phyloP scores from a whole-genome alignment of 2,113 vertebrate species.

The Orientallactaga bullata region DNA sequence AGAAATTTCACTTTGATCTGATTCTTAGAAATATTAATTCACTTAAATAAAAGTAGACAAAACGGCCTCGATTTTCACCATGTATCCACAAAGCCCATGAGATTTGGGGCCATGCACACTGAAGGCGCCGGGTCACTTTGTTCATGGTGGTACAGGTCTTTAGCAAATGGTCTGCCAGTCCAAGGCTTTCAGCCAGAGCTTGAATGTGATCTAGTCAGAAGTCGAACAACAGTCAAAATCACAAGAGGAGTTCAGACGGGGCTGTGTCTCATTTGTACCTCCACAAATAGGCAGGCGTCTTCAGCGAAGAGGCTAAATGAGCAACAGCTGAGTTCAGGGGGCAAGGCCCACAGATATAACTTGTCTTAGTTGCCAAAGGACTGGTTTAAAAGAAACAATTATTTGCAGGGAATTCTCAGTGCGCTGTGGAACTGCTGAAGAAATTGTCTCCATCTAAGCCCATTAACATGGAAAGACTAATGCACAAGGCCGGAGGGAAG shows the following conservation, averaged over 20 bases:
- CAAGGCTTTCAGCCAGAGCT: not conserved
- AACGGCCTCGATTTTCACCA: slow-evolving; percentile 37
- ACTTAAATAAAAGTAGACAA: slow-evolving; percentile 43
- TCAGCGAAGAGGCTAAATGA: slow-evolving; percentile 64
- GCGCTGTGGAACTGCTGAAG: slow-evolving; percentile 45
- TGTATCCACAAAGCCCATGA: not conserved
- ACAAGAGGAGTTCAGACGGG: slow-evolving; percentile 22
- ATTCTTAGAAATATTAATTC: slow-evolving; percentile 42
- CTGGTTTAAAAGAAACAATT: slow-evolving; percentile 66
- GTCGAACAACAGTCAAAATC: not conserved
- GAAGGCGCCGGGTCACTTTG: slow-evolving; percentile 21
- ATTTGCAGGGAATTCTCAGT: slow-evolving; percentile 60
- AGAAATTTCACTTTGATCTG: slow-evolving; percentile 40
- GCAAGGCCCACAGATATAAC: not conserved
- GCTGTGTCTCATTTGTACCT: not conserved
- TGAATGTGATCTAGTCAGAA: not conserved
- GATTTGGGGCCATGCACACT: not conserved
- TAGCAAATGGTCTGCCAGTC: not conserved
- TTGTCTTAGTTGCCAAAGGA: slow-evolving; percentile 42
- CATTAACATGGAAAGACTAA: slow-evolving; percentile 75
- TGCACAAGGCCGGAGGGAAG: slow-evolving; percentile 72
- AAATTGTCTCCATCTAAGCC: slow-evolving; percentile 65
- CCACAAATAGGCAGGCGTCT: not conserved
- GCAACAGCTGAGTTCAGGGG: slow-evolving; percentile 35
- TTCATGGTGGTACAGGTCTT: not conserved